Evolutionary conservation across 2,888 invertebrate species (phyloP), one percentile per base, ranked within the genome.

Genomic region (Orthonevra nobilis): DNA sequence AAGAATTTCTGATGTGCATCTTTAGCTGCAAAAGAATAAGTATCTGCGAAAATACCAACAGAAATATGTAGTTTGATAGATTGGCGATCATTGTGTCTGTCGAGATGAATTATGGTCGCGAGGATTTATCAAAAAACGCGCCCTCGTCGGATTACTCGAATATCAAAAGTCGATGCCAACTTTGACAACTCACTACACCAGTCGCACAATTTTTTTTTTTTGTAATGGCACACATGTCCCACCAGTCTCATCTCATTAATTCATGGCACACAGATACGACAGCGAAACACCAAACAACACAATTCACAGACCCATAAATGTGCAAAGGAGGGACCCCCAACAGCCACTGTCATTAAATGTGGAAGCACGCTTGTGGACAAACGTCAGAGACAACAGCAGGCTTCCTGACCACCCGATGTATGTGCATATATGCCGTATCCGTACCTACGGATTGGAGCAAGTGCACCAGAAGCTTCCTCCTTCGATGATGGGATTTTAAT

Each of bases 401-500:
- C 66, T 61, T 79, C 72, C 66, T 73, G 72, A 26, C 64, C 77
- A 70, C 64, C 54, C 58, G 58, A 50, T 34, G 60, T 60, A 77
- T 52, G 52, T 75, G 56, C n/a, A 30, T 52, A 15, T 44, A 38
- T 9, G 6, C n/a, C 0, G 15, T 17, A 38, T 32, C 3, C 10
- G n/a, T 40, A 60, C 56, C 70, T 54, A 56, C 56, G 28, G 48
- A 61, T 44, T 32, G 19, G 72, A 60, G 72, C 58, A 46, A 54
- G 72, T 66, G 36, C 58, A 32, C 60, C 52, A 70, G 58, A 48
- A 66, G 66, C 66, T 72, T 79, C 66, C 72, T 72, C 52, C 66
- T 66, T 15, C 44, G 36, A 60, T 79, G 72, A 79, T 79, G 72
- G 72, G 72, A 66, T 61, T 79, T 79, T 79, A 79, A 79, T 79